Percentiles rank a stretch among this genome's conserved stretches.
phyloP scores from a whole-genome alignment of 2,888 invertebrate genomes.

The Caenorhabditis virilis region DNA sequence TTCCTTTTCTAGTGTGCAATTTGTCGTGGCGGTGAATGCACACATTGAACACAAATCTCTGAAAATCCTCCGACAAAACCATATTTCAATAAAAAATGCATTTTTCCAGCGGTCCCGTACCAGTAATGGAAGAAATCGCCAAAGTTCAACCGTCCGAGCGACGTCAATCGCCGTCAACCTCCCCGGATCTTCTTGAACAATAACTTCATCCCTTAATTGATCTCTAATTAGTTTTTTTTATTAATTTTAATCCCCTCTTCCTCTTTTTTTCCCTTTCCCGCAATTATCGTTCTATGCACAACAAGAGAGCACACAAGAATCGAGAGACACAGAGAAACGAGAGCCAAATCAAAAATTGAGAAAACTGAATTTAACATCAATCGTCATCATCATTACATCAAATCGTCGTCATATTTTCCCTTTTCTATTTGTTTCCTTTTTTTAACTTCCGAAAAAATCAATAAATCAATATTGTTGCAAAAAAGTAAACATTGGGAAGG shows the following conservation, averaged over 20 bases:
- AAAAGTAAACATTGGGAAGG: too few species aligned
- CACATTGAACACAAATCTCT: too few species aligned
- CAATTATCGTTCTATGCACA: too few species aligned
- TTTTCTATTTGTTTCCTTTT: background rate
- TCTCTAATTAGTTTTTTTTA: background rate
- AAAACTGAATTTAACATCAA: background rate
- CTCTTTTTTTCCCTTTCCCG: too few species aligned
- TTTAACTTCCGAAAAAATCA: too few species aligned
- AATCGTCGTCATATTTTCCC: background rate
- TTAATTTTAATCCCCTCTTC: too few species aligned
- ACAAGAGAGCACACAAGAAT: background rate
- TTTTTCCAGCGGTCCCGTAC: slow-evolving; percentile 63
- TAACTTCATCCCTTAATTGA: slow-evolving; percentile 4
- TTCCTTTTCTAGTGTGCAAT: too few species aligned
- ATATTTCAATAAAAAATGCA: too few species aligned
- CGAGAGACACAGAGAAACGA: background rate
- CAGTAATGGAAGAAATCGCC: slow-evolving; percentile 66
- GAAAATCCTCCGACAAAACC: too few species aligned
- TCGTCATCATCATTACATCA: background rate
- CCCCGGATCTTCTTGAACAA: slow-evolving; percentile 30
- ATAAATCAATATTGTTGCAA: too few species aligned
- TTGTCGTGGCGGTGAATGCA: too few species aligned
- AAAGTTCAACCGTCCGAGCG: slow-evolving; percentile 60
- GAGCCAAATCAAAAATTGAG: background rate
- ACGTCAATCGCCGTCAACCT: slow-evolving; percentile 9